These are phyloP conservation scores for Morone saxatilis DNA, from an alignment of 2,113 vertebrate genomes.

Conservation along the genomic window DNA sequence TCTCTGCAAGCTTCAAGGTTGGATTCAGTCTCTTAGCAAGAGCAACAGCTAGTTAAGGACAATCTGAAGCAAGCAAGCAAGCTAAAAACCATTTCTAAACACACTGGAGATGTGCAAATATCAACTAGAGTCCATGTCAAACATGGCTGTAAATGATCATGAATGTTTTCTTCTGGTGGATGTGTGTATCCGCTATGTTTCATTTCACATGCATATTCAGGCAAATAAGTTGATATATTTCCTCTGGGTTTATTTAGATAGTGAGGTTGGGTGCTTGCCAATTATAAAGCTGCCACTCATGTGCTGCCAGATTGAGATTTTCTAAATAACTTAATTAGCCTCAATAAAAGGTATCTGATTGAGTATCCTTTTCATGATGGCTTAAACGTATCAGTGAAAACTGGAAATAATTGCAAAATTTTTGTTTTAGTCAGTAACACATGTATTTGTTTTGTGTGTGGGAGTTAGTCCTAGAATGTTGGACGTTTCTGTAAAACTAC, in stretches of 20 bases:
- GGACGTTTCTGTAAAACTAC: background rate
- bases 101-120: constrained; percentile 29
- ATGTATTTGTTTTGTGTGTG: background rate
- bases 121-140: constrained; percentile 21
- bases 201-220: constrained; percentile 22
- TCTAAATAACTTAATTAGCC: constrained; percentile 27
- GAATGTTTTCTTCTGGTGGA: constrained; percentile 12
- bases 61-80: background rate
- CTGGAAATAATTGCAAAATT: background rate
- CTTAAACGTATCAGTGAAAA: constrained; percentile 4
- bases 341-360: constrained; percentile 29
- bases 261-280: constrained; percentile 40
- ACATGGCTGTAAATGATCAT: constrained; percentile 20
- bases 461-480: background rate
- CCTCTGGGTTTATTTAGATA: constrained; percentile 41
- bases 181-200: constrained; percentile 24
- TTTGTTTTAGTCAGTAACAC: background rate
- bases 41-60: background rate
- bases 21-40: background rate
- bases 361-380: background rate
- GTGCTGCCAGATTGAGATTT: constrained; percentile 28
- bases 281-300: constrained; percentile 55
- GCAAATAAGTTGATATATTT: constrained; percentile 40
- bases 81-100: constrained; percentile 5
- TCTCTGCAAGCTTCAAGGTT: background rate